Base-by-base conservation (phyloP, 2,113 vertebrate genomes). In the Anthoscopus minutus region DNA sequence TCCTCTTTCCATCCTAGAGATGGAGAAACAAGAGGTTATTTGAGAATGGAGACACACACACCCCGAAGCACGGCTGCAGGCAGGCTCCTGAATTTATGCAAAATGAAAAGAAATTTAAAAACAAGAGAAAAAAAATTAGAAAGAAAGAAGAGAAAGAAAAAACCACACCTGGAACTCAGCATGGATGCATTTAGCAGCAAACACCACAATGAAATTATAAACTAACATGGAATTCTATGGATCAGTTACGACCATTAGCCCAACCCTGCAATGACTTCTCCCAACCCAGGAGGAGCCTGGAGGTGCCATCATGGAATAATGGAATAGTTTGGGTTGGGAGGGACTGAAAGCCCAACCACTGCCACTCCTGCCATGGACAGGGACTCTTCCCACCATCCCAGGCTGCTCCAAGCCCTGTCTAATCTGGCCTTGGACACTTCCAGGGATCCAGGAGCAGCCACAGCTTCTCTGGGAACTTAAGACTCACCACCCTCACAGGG, bases 1-100 rank as follows among this genome's bases (percentile, higher is more conserved):
- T 99, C 97, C 99, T 98, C 99, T 99, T 99, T 96, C 99, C 99
- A 89, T 98, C 98, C 99, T 99, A 95, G 58, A 87, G 95, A 88
- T 92, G 96, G 96, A 97, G 96, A 97, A 97, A 96, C 84, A 51
- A 86, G 92, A 87, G 73, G 91, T 96, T 88, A 95, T 67, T 89
- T 97, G 87, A 97, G 88, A 57, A 66, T 51, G 92, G 86, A 84
- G 47, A 85, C 11, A 15, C 0, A 4, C 44, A 76, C 11, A 70
- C 17, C 69, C 56, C 40, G n/a, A 40, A 86, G 48, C n/a, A 40
- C 1, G 12, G 67, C 81, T 92, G 95, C 73, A 94, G 91, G 74
- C 61, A 92, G 77, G 83, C 87, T 86, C 82, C 92, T 95, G 80
- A 95, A 71, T 54, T 91, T 71, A 95, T 17, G 61, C 50, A 53